Base-by-base conservation (phyloP, 2,888 invertebrate genomes). In the Leptinotarsa tumamoca region DNA sequence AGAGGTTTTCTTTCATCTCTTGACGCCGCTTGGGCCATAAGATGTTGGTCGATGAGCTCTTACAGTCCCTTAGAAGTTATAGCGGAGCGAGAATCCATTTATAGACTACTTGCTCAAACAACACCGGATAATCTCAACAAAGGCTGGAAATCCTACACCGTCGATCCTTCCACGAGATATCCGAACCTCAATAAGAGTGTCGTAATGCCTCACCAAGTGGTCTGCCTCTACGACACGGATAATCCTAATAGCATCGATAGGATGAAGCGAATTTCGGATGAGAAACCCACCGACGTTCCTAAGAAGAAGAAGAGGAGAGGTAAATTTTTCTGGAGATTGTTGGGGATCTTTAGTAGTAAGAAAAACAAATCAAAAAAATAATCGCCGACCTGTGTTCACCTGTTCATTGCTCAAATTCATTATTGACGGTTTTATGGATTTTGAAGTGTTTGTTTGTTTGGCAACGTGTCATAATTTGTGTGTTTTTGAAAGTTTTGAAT, bases 21-120 rank as follows among this genome's bases (percentile, higher is more conserved):
- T 88, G 99, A 99, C 90, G 95, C 98, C 0, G 97, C 96, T 17
- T 99, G 99, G 97, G 96, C 97, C 79, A 94, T 98, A 75, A 92
- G 95, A 81, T 83, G 94, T 74, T 98, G 96, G 95, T 93, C 94
- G 0, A 90, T 91, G 63, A 92, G 92, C 1, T 87, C 90, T 72
- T 88, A 90, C 5, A 95, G 95, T 78, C 94, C 96, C 0, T 89
- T 98, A 18, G 94, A 95, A 83, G 95, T 98, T 27, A 89, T 99
- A 71, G 97, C 98, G 0, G 98, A 99, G 89, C 90, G 99, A 63
- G 99, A 99, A 89, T 96, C 96, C 78, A 95, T 98, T 81, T 98
- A 98, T 88, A 81, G 88, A 71, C 78, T 91, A 82, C 86, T 95
- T 86, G 96, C 95, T 75, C 99, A 99, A 92, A 98, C 99, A 1